These are phyloP conservation scores for Neodiprion virginianus DNA, from an alignment of 1,140 invertebrate species.

Conservation along the genomic window DNA sequence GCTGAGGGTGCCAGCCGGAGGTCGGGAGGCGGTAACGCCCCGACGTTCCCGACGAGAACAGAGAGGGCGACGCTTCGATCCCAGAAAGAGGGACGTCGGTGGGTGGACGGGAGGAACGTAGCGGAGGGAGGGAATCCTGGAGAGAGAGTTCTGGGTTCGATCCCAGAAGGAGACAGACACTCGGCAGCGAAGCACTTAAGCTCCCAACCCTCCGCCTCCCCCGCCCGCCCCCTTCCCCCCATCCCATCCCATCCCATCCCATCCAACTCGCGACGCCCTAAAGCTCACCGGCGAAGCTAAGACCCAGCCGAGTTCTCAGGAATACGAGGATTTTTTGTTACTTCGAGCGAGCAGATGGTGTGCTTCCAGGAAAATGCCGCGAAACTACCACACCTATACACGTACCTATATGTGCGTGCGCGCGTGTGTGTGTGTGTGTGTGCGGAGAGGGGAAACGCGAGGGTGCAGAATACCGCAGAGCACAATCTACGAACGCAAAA, in stretches of 20 bases:
- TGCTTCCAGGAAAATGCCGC: neutral
- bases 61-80: conserved; percentile 8
- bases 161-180: conserved; percentile 43
- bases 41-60: conserved; percentile 2
- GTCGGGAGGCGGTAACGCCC: conserved; percentile 11
- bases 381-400: neutral
- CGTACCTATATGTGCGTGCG: neutral
- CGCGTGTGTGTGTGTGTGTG: no score
- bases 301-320: neutral
- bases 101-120: conserved; percentile 19
- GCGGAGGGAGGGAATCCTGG: conserved; percentile 13
- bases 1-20: conserved; percentile 15
- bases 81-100: neutral
- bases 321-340: conserved; percentile 6
- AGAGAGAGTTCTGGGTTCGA: conserved; percentile 45
- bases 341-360: neutral
- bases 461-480: no score
- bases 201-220: conserved; percentile 38
- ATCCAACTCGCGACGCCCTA: conserved; percentile 24
- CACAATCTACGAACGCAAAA: no score
- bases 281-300: neutral
- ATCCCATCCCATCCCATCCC: conserved; percentile 40
- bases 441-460: no score
- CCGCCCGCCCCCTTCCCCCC: conserved; percentile 26
- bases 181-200: conserved; percentile 52